Conservation (phyloP, 2,888 invertebrate genomes). For the Pollenia angustigena region DNA sequence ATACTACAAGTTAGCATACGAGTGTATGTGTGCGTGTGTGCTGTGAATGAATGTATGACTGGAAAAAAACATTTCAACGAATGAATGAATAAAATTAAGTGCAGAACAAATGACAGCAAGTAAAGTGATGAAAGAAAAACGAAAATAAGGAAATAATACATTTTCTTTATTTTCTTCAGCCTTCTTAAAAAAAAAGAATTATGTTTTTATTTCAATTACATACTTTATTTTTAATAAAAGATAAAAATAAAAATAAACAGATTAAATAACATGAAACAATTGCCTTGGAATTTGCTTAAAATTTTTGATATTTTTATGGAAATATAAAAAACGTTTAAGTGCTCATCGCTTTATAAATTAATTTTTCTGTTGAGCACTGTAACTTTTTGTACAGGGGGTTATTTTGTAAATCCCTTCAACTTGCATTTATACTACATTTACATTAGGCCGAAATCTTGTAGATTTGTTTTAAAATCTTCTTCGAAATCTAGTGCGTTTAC, state of each 20-base stretch:
- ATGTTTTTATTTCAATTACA: too few species aligned
- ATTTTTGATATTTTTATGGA: too few species aligned
- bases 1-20: too few species aligned
- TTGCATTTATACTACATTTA: too few species aligned
- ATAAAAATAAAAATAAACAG: constrained; percentile 4
- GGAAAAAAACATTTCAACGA: constrained; percentile 6
- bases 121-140: background rate
- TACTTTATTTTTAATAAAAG: background rate
- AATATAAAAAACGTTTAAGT: too few species aligned
- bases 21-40: background rate
- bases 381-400: too few species aligned
- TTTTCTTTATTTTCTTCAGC: background rate
- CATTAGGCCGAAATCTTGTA: too few species aligned
- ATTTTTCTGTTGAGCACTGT: background rate
- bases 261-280: background rate
- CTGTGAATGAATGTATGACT: background rate
- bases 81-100: constrained; percentile 19
- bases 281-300: background rate
- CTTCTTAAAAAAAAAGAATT: too few species aligned
- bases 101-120: constrained; percentile 13
- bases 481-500: too few species aligned
- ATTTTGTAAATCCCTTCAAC: too few species aligned
- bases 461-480: too few species aligned
- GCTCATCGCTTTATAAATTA: background rate
- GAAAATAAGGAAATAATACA: background rate